Evolutionary conservation across 2,888 invertebrate species (phyloP), one percentile per base, ranked within the genome.

Genomic region (Pristionchus fissidentatus): DNA sequence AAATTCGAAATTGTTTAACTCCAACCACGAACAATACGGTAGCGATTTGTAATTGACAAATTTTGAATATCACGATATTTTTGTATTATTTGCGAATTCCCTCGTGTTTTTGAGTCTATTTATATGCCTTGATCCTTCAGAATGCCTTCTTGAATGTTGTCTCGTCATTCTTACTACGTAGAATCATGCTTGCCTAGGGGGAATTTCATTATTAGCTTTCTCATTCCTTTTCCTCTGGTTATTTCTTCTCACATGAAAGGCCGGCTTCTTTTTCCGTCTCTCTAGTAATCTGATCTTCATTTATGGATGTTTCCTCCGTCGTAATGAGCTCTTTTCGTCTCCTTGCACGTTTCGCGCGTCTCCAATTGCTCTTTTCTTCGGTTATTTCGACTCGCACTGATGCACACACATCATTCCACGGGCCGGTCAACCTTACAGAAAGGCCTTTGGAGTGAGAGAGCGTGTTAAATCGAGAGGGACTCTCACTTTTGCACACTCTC

Each of bases 321-420:
- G 70, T 70, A 70, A 70, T 43, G 70, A 70, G 70, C 70, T 70
- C 70, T 70, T 70, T 70, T 70, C 70, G 43, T 70, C 70, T n/a
- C 26, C 43, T 70, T 41, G 43, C 66, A 66, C 70, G 70, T 70
- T 38, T 41, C 5, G 35, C 15, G 15, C 7, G 70, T 41, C n/a
- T 70, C 70, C 41, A 35, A 70, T 70, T 70, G 66, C 66, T 29
- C 38, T 3, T 66, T 66, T n/a, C n/a, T n/a, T n/a, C n/a, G n/a
- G n/a, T n/a, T n/a, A n/a, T n/a, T n/a, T n/a, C n/a, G n/a, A n/a
- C n/a, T n/a, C n/a, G n/a, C n/a, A n/a, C n/a, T n/a, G n/a, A n/a
- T n/a, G n/a, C n/a, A n/a, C n/a, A n/a, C n/a, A n/a, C n/a, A n/a
- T n/a, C n/a, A n/a, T n/a, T n/a, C n/a, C n/a, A n/a, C n/a, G n/a